These are phyloP conservation scores for Siniperca undulata DNA, from an alignment of 2,797 vertebrate species.

Conservation along the genomic window DNA sequence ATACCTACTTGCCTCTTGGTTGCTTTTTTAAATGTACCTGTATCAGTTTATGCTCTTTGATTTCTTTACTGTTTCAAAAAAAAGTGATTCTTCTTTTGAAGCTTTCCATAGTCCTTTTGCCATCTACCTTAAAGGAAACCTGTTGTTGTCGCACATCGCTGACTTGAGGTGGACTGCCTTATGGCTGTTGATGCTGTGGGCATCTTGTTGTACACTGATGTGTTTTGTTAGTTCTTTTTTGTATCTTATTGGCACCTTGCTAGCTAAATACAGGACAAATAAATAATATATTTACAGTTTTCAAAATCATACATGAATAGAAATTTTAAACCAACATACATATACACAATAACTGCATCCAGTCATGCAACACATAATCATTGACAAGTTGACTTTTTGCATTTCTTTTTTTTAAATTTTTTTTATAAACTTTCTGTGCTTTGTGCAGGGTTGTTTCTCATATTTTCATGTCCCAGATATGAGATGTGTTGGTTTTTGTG, in stretches of 20 bases:
- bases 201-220: too few species aligned
- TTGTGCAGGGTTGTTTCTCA: neutral
- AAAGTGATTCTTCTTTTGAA: too few species aligned
- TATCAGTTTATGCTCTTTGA: neutral
- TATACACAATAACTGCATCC: neutral
- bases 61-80: neutral
- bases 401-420: neutral
- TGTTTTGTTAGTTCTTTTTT: too few species aligned
- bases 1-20: neutral
- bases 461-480: neutral
- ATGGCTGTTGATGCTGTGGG: too few species aligned
- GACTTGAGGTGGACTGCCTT: too few species aligned
- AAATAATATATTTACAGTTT: neutral
- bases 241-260: neutral
- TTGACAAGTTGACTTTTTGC: neutral
- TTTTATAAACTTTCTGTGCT: neutral
- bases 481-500: conserved; percentile 12
- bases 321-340: neutral
- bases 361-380: neutral
- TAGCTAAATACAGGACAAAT: neutral
- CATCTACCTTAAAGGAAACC: neutral
- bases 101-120: neutral
- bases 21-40: neutral
- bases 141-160: too few species aligned
- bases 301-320: neutral